These are phyloP conservation scores for Chionis minor DNA, from an alignment of 2,113 vertebrate genomes.

Conservation along the genomic window DNA sequence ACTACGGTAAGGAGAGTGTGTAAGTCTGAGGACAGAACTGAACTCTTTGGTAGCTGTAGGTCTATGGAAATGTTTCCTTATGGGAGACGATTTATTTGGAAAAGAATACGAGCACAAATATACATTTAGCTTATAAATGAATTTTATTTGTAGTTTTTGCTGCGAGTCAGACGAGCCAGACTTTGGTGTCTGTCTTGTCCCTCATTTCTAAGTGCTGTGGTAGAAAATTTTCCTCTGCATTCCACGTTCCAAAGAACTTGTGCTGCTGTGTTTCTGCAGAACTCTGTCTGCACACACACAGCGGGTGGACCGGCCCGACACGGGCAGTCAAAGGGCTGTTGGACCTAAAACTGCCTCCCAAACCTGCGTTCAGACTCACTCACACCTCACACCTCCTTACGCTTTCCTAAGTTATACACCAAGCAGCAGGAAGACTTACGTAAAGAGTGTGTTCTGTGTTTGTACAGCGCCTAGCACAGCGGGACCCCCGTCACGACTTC, in stretches of 20 bases:
- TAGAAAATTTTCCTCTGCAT: neutral
- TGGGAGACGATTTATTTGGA: neutral
- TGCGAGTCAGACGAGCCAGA: neutral
- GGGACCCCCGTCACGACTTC: neutral
- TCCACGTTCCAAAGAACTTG: neutral
- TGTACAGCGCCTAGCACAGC: constrained; percentile 54
- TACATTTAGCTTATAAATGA: neutral
- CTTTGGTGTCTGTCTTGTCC: neutral
- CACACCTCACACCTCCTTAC: neutral
- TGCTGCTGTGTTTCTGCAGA: neutral
- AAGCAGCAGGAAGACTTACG: neutral
- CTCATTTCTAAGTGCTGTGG: neutral
- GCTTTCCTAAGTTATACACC: neutral
- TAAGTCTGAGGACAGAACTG: neutral
- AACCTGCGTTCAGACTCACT: neutral
- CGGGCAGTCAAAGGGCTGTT: neutral
- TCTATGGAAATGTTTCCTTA: neutral
- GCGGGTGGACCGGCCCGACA: neutral
- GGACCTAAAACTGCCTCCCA: neutral
- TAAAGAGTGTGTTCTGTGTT: constrained; percentile 54
- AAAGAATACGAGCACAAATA: neutral
- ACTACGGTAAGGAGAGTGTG: neutral
- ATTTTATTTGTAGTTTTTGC: neutral
- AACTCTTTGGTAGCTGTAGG: neutral
- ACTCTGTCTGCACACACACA: neutral